Base-by-base conservation (phyloP, 2,888 invertebrate species). In the Sepioteuthis lessoniana region DNA sequence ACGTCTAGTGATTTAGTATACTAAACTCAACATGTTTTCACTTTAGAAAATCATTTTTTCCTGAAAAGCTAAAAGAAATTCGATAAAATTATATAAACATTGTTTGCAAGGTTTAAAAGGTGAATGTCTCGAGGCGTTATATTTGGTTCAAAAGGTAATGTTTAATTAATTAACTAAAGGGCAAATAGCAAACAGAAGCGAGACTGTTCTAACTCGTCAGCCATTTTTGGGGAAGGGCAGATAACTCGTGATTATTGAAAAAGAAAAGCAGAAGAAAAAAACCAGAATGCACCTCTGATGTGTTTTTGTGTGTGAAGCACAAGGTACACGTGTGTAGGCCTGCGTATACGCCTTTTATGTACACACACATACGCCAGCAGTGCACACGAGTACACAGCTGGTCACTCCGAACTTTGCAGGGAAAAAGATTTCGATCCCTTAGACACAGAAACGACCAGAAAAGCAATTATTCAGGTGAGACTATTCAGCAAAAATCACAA, bases 291-390 rank as follows among this genome's bases (percentile, higher is more conserved):
- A 76, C n/a, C n/a, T 76, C 35, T 76, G 76, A 76, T 76, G n/a
- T 76, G 76, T 76, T 55, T 55, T 55, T 55, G 55, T 55, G 55
- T 55, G 55, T 55, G 55, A 55, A 55, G 55, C 55, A 55, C 55
- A 55, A 76, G 76, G n/a, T 76, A 76, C 76, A 76, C 76, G 76
- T 76, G 76, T 76, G 76, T 76, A 76, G 76, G 76, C 76, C 76
- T 35, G 76, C 76, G 76, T 76, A 76, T 76, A 76, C 76, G 76
- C 35, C n/a, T 76, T 76, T 76, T 35, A 76, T 5, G 16, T 76
- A n/a, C 76, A 76, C 76, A 76, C n/a, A 76, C 76, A n/a, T 76
- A 76, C 76, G 76, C 76, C 76, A 76, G 76, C 76, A 76, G 76
- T 76, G 76, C 76, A 76, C 76, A 76, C 76, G 76, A 76, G 76